A percentile compares a stretch with the other conserved stretches of the same genome.
Conservation (phyloP, 2,113 vertebrate genomes). For the Protomyctophum bolini region DNA sequence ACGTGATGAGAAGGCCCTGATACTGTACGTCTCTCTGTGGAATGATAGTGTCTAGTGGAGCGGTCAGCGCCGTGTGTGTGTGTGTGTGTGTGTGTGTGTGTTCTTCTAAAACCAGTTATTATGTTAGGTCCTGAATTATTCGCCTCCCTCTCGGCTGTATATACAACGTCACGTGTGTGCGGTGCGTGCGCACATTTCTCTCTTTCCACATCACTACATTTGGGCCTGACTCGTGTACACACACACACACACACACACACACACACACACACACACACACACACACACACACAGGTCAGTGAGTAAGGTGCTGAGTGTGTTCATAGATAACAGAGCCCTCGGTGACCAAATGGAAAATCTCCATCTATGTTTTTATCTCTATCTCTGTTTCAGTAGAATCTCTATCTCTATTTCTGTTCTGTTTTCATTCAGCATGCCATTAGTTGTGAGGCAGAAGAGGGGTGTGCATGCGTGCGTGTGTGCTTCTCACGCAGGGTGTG, state of each 20-base stretch:
- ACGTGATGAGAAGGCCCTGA: no score
- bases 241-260: constrained; percentile 3
- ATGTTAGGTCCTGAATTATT: neutral
- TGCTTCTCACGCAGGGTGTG: no score
- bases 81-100: constrained; percentile 13
- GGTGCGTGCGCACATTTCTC: neutral
- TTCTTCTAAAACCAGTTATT: constrained; percentile 11
- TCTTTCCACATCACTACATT: neutral
- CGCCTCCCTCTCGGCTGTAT: constrained; percentile 9
- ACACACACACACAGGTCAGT: constrained; percentile 14
- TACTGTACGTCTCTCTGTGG: neutral
- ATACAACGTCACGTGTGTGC: neutral
- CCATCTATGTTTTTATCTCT: neutral
- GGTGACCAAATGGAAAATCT: constrained; percentile 27
- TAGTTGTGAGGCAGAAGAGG: neutral
- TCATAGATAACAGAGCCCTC: constrained; percentile 25
- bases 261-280: constrained; percentile 15
- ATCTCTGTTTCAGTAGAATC: neutral
- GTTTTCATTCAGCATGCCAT: neutral
- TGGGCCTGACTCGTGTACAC: neutral
- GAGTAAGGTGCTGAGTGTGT: constrained; percentile 9
- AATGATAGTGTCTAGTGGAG: constrained; percentile 25
- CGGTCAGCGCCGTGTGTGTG: constrained; percentile 13
- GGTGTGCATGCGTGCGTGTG: no score
- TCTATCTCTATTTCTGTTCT: neutral